Conservation (phyloP, 2,797 vertebrate species). For the Pipistrellus pipistrellus region DNA sequence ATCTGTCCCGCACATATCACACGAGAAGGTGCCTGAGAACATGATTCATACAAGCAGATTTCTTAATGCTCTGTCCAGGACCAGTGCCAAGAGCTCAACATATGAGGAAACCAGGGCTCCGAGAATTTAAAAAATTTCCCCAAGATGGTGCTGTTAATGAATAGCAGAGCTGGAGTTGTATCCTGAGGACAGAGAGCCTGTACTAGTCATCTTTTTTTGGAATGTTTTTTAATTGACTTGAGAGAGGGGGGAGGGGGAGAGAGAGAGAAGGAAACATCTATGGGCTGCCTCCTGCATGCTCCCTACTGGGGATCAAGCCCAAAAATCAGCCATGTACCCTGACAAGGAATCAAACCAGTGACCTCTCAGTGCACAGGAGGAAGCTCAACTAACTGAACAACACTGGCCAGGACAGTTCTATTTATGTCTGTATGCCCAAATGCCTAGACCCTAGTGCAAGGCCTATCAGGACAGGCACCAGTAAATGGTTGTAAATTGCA, state of each 20-base stretch:
- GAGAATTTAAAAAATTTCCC: background rate
- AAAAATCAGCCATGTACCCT: background rate
- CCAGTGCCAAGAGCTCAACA: background rate
- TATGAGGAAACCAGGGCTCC: background rate
- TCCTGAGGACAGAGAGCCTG: background rate
- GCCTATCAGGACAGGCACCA: background rate
- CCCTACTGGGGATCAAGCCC: background rate
- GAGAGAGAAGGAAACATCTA: background rate
- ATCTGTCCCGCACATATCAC: background rate
- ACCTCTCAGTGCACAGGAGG: background rate
- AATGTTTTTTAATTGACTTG: background rate
- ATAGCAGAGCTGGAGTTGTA: background rate
- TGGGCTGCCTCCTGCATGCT: background rate
- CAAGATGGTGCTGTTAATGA: background rate
- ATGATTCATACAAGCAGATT: background rate
- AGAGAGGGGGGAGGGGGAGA: background rate
- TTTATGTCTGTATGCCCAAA: background rate
- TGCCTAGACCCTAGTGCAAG: no score
- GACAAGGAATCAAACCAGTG: background rate
- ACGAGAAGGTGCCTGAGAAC: background rate
- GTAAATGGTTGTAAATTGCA: background rate
- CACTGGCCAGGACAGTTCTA: background rate
- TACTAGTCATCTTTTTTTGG: background rate
- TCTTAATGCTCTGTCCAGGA: background rate
- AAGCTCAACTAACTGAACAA: background rate